Conservation (phyloP, 2,888 invertebrate genomes). For the Chalcis sispes region DNA sequence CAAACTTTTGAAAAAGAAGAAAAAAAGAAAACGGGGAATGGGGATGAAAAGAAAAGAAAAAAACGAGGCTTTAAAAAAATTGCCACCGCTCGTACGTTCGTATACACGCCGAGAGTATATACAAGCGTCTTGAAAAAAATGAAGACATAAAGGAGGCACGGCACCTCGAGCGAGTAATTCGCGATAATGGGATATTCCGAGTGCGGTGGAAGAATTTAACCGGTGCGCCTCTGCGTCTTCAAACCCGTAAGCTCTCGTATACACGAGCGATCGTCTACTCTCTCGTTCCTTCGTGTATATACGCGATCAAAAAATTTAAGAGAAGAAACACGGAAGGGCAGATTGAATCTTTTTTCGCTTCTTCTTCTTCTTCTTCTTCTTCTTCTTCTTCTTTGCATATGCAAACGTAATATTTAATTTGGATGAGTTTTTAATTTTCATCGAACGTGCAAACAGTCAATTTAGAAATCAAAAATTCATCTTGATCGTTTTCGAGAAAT, state of each 20-base stretch:
- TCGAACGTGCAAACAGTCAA: too few relatives aligned
- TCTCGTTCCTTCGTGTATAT: neutral
- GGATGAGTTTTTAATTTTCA: too few relatives aligned
- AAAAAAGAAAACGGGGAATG: neutral
- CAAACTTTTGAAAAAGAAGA: neutral
- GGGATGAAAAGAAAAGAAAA: neutral
- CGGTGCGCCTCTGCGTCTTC: neutral
- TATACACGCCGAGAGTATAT: neutral
- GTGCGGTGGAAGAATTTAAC: slow-evolving; percentile 14
- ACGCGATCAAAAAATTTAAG: neutral
- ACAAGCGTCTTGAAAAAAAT: slow-evolving; percentile 20
- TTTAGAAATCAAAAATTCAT: too few relatives aligned
- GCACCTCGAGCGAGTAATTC: slow-evolving; percentile 27
- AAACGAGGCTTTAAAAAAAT: neutral
- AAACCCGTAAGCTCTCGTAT: too few relatives aligned
- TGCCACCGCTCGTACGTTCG: slow-evolving; percentile 27
- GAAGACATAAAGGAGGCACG: slow-evolving; percentile 22
- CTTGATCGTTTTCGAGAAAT: too few relatives aligned
- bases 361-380: too few relatives aligned
- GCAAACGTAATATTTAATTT: too few relatives aligned
- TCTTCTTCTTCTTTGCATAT: too few relatives aligned
- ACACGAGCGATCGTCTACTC: too few relatives aligned
- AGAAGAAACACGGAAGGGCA: slow-evolving; percentile 22
- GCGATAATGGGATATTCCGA: slow-evolving; percentile 30
- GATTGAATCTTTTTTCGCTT: too few relatives aligned